Conservation (phyloP, 2,797 vertebrate genomes). For the Liparis tanakae region DNA sequence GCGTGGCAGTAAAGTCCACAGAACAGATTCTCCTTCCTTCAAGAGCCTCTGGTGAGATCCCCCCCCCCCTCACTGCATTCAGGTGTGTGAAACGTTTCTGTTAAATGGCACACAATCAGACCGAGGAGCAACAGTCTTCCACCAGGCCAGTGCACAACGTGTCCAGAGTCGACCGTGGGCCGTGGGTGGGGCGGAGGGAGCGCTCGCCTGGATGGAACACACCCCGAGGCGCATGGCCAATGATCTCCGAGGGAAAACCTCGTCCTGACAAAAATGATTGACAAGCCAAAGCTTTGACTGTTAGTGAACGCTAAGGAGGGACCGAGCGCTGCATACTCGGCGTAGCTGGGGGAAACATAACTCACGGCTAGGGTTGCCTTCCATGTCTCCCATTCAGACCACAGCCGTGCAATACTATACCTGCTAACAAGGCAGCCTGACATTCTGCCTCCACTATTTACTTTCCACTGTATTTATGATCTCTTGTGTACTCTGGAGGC, state of each 20-base stretch:
- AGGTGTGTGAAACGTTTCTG: constrained; percentile 4
- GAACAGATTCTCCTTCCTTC: neutral
- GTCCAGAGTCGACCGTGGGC: constrained; percentile 25
- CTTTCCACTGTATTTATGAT: constrained; percentile 75
- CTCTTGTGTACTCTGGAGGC: constrained; percentile 60
- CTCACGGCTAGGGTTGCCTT: constrained; percentile 74
- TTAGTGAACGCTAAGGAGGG: constrained; percentile 62
- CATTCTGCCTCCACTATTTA: constrained; percentile 75
- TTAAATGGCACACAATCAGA: neutral
- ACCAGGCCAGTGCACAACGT: constrained; percentile 34
- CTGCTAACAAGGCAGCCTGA: constrained; percentile 77
- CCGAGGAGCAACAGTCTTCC: constrained; percentile 23
- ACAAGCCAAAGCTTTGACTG: constrained; percentile 61
- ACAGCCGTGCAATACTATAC: constrained; percentile 77
- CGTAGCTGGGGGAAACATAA: constrained; percentile 63
- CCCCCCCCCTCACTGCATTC: neutral
- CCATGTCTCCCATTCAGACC: constrained; percentile 74
- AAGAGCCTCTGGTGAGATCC: neutral
- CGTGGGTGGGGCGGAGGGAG: constrained; percentile 41
- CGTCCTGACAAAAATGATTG: constrained; percentile 66
- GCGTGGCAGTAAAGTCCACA: neutral
- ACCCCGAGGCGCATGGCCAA: constrained; percentile 49
- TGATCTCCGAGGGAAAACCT: constrained; percentile 55
- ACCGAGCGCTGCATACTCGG: constrained; percentile 55
- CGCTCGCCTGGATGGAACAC: constrained; percentile 39